phyloP scores from a whole-genome alignment of 2,888 invertebrate genomes.

The Orthosia incerta region DNA sequence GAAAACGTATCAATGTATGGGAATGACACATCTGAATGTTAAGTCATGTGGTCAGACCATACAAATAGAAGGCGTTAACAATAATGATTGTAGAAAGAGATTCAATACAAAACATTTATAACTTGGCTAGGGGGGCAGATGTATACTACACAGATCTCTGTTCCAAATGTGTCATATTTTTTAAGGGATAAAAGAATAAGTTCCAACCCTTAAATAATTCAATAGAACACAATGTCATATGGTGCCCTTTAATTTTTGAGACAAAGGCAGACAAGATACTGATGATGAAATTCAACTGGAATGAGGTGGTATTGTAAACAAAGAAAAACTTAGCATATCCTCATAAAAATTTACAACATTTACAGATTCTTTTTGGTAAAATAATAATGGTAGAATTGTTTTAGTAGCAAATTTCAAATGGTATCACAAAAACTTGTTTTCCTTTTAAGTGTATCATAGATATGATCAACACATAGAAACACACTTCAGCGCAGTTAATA shows the following conservation, averaged over 20 bases:
- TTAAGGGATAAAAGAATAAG: too few species aligned
- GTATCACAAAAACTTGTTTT: neutral
- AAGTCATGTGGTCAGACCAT: too few species aligned
- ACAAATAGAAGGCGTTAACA: too few species aligned
- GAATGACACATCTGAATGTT: too few species aligned
- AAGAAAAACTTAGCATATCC: neutral
- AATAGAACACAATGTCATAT: neutral
- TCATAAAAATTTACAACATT: neutral
- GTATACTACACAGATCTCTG: constrained; percentile 2
- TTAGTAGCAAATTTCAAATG: neutral
- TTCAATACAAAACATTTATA: too few species aligned
- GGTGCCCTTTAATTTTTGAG: neutral
- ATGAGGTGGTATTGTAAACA: neutral
- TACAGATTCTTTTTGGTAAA: neutral
- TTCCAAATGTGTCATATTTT: neutral
- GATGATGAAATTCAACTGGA: neutral
- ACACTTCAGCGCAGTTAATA: neutral
- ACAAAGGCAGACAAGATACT: neutral
- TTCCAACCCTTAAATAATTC: neutral
- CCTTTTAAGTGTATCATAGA: neutral
- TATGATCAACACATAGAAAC: constrained; percentile 6
- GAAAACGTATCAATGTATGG: too few species aligned
- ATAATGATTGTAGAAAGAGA: too few species aligned
- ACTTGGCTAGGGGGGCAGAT: too few species aligned
- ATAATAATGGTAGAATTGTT: neutral